These are phyloP conservation scores for Vanessa atalanta DNA, from an alignment of 1,140 invertebrate species.

Conservation along the genomic window DNA sequence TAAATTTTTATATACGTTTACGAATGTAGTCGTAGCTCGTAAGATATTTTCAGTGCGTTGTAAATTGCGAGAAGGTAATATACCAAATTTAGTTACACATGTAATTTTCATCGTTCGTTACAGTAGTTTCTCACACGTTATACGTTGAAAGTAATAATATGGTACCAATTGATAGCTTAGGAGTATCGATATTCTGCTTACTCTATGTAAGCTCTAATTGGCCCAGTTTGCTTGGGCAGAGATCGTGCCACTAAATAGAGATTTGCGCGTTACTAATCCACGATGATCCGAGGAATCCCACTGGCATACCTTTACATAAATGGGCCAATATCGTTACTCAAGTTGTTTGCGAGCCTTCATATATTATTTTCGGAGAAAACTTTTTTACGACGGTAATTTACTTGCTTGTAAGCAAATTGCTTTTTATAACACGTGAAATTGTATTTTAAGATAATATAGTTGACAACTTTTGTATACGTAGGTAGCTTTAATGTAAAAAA, in stretches of 20 bases:
- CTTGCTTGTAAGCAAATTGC: constrained; percentile 1
- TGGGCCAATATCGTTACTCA: constrained; percentile 47
- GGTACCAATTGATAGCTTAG: constrained; percentile 16
- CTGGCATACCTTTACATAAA: constrained; percentile 69
- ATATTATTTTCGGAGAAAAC: constrained; percentile 24
- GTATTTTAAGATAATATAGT: not conserved
- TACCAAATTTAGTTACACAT: too few species aligned
- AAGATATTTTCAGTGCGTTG: too few species aligned
- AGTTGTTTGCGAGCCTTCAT: constrained; percentile 22
- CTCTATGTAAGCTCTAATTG: constrained; percentile 70
- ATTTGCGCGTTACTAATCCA: constrained; percentile 72
- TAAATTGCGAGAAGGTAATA: too few species aligned
- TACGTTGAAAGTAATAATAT: constrained; percentile 1
- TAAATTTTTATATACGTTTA: too few species aligned
- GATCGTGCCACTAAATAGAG: constrained; percentile 76
- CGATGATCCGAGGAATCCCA: constrained; percentile 67
- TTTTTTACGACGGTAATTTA: constrained; percentile 9
- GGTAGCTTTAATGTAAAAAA: not conserved
- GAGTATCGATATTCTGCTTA: constrained; percentile 21
- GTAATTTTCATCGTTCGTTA: too few species aligned
- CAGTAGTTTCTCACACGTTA: too few species aligned
- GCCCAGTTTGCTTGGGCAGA: constrained; percentile 68
- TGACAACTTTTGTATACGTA: not conserved
- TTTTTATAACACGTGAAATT: not conserved
- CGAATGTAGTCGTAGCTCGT: too few species aligned